Conservation (phyloP, 2,797 vertebrate genomes). For the Thunnus albacares region DNA sequence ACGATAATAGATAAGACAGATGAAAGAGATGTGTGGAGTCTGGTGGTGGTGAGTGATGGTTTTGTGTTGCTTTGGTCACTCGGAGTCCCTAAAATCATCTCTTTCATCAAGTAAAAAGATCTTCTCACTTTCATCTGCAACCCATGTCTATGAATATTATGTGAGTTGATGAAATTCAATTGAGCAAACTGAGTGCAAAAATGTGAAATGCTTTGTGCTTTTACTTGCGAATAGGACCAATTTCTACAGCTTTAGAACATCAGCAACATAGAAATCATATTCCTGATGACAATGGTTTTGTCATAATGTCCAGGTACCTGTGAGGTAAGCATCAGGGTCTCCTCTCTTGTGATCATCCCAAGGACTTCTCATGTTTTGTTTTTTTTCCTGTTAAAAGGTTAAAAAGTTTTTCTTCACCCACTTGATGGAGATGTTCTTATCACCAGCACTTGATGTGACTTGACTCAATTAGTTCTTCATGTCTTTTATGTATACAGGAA, state of each 20-base stretch:
- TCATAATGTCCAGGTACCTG: not conserved
- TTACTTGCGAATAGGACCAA: not conserved
- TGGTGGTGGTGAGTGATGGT: not conserved
- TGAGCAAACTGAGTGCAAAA: not conserved
- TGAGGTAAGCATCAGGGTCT: not conserved
- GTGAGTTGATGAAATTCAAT: not conserved
- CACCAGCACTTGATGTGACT: not conserved
- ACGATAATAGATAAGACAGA: too few relatives aligned
- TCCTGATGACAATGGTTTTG: not conserved
- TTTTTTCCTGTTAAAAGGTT: not conserved
- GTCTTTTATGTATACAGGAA: constrained; percentile 1
- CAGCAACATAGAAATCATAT: not conserved
- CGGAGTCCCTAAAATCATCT: not conserved
- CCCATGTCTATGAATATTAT: not conserved
- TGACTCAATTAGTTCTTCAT: not conserved
- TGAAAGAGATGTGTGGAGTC: too few relatives aligned
- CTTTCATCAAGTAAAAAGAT: not conserved
- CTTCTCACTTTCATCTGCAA: not conserved
- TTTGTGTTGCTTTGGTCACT: not conserved
- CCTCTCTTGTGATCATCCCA: not conserved
- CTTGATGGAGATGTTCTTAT: not conserved
- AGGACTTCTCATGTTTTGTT: not conserved
- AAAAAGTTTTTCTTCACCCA: not conserved
- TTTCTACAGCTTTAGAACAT: not conserved
- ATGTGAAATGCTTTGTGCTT: not conserved